Conservation (phyloP, 2,888 invertebrate genomes). For the Achlya flavicornis region DNA sequence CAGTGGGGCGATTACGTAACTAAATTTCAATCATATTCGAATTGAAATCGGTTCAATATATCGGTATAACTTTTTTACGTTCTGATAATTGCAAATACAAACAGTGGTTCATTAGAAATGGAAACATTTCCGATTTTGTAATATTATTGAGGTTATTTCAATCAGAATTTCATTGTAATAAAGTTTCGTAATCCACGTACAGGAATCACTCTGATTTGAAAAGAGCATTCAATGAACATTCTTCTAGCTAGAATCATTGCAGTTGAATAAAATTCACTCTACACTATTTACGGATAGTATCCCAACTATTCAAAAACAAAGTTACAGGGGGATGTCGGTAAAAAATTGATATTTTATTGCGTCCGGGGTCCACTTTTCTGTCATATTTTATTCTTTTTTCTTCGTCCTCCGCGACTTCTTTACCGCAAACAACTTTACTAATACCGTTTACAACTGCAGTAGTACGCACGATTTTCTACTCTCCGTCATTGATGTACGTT, state of each 20-base stretch:
- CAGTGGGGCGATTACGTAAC: too few relatives aligned
- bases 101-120: too few relatives aligned
- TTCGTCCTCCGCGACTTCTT: constrained; percentile 56
- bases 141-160: too few relatives aligned
- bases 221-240: neutral
- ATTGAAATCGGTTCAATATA: too few relatives aligned
- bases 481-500: constrained; percentile 34
- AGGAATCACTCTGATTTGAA: too few relatives aligned
- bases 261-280: neutral
- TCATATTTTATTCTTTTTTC: constrained; percentile 77
- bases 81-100: too few relatives aligned
- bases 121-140: too few relatives aligned
- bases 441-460: constrained; percentile 25
- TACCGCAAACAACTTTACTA: constrained; percentile 25
- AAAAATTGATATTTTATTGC: constrained; percentile 83
- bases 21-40: too few relatives aligned
- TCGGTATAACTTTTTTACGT: too few relatives aligned
- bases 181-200: too few relatives aligned
- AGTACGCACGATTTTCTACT: constrained; percentile 25
- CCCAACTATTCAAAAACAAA: constrained; percentile 51
- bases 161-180: too few relatives aligned
- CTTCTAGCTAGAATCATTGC: neutral
- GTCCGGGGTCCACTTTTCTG: constrained; percentile 73
- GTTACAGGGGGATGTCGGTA: constrained; percentile 50
- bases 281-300: neutral